Percentiles rank a stretch among this genome's conserved stretches.
phyloP scores from a whole-genome alignment of 2,113 vertebrate genomes.

The Delphinus delphis region DNA sequence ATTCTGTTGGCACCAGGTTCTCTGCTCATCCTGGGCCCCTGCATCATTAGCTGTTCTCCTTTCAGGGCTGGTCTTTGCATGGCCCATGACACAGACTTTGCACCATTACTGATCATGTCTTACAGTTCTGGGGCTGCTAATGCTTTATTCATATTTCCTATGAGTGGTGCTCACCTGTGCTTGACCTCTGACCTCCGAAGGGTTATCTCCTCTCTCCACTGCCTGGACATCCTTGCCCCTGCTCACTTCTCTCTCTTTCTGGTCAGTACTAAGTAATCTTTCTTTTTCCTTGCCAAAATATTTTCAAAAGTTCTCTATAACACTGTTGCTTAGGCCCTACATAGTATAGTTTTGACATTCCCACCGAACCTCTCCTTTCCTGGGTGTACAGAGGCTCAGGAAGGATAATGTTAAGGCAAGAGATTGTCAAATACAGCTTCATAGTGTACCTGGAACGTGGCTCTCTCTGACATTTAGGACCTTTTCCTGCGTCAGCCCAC shows the following conservation, averaged over 20 bases:
- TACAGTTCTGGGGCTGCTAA: neutral
- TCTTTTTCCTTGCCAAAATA: neutral
- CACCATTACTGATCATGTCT: neutral
- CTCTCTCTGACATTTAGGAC: neutral
- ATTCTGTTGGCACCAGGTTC: neutral
- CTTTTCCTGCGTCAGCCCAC: neutral
- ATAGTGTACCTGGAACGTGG: neutral
- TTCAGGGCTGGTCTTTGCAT: neutral
- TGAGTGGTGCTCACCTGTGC: neutral
- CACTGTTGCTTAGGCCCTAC: neutral
- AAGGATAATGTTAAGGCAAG: neutral
- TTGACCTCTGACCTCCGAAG: neutral
- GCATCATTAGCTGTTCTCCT: neutral
- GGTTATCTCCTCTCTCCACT: neutral
- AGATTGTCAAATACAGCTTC: neutral
- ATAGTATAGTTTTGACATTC: neutral
- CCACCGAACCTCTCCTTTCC: neutral
- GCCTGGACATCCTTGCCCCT: neutral
- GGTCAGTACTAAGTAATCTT: neutral
- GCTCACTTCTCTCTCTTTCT: neutral
- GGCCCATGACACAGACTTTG: neutral
- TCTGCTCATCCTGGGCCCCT: neutral
- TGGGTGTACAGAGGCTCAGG: neutral
- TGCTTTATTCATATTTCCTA: neutral
- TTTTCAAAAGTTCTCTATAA: neutral